A percentile compares a stretch with the other conserved stretches of the same genome.
Conservation (phyloP, 2,113 vertebrate species). For the Uria aalge region DNA sequence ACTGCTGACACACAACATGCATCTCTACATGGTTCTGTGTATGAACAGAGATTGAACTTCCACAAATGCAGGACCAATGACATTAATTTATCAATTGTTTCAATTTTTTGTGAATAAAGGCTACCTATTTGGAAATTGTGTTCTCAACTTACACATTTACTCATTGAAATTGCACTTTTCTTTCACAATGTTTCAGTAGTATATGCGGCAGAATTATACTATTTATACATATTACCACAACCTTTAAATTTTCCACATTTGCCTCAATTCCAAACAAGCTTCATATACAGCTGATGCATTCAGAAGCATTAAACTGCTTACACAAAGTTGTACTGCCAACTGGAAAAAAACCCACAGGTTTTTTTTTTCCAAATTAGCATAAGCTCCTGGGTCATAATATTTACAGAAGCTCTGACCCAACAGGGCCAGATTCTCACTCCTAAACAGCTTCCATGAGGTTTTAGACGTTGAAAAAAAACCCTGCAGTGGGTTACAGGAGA, state of each 20-base stretch:
- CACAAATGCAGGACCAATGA: background rate
- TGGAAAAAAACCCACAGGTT: background rate
- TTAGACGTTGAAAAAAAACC: background rate
- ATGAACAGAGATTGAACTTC: background rate
- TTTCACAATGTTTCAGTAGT: background rate
- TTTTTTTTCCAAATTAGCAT: slow-evolving; percentile 1
- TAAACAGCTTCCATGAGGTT: background rate
- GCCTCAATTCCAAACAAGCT: background rate
- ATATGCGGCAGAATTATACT: background rate
- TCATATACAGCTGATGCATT: background rate
- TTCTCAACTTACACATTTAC: background rate
- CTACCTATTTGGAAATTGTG: background rate
- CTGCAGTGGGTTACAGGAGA: background rate
- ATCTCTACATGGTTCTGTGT: background rate
- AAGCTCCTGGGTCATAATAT: slow-evolving; percentile 21
- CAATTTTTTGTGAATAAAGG: background rate
- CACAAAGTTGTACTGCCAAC: background rate
- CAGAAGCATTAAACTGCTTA: slow-evolving; percentile 14
- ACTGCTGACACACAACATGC: background rate
- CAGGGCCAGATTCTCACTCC: background rate
- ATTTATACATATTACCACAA: background rate
- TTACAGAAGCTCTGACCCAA: background rate
- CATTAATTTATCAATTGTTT: background rate
- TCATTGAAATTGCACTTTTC: background rate
- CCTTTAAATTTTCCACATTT: background rate